Evolutionary conservation across 92 coral and sea anemone genomes (phyloP).

Genomic region (Porites rus): DNA sequence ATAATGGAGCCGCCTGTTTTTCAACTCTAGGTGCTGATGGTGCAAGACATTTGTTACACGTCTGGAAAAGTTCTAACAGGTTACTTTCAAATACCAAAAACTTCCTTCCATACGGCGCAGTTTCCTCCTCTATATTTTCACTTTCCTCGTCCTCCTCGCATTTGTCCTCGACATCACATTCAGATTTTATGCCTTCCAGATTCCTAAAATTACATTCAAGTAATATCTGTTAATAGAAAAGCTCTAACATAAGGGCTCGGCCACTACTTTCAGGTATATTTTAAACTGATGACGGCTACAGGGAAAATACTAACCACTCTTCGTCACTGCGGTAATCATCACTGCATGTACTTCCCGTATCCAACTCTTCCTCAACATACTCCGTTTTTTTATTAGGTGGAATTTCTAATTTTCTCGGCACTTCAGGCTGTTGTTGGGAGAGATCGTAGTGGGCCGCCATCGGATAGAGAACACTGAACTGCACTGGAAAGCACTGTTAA

Average conservation of each 20-base stretch:
- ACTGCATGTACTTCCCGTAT: conserved; percentile 21
- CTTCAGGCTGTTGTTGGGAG: conserved; percentile 33
- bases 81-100: conserved; percentile 51
- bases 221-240: background rate
- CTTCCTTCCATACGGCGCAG: conserved; percentile 42
- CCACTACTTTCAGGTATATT: too few relatives aligned
- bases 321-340: conserved; percentile 10
- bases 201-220: conserved; percentile 10
- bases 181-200: conserved; percentile 8
- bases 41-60: conserved; percentile 39
- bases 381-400: conserved; percentile 4
- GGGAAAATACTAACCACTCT: background rate
- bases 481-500: conserved; percentile 43
- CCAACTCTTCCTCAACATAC: conserved; percentile 2
- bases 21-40: conserved; percentile 26
- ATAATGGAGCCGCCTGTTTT: conserved; percentile 41
- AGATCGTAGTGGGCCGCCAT: conserved; percentile 8
- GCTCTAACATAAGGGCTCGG: too few relatives aligned
- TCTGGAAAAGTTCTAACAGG: conserved; percentile 48
- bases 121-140: conserved; percentile 21
- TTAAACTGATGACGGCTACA: too few relatives aligned
- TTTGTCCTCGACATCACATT: conserved; percentile 13
- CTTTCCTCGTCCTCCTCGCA: conserved; percentile 33
- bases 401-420: conserved; percentile 3
- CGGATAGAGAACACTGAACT: conserved; percentile 45